Evolutionary conservation across 2,888 invertebrate species (phyloP).

Genomic region (Drosophila algonquin): DNA sequence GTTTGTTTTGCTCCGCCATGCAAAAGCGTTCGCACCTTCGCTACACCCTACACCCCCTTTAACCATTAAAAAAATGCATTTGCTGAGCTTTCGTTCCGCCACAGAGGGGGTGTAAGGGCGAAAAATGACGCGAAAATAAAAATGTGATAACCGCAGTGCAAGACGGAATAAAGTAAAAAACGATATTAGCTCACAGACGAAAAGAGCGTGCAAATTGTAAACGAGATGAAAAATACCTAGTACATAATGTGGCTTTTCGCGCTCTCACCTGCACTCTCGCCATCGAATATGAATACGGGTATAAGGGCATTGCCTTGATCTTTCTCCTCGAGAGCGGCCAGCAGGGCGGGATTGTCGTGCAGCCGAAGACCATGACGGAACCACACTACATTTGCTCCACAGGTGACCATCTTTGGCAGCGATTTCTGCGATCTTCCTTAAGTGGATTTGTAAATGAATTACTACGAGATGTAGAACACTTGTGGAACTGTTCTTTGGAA

Average conservation of each 20-base stretch:
- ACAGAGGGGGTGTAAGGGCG: neutral
- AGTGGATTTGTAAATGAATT: too few relatives aligned
- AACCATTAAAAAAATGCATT: neutral
- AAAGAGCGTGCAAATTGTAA: conserved; percentile 33
- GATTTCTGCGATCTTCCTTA: neutral
- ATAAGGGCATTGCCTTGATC: conserved; percentile 84
- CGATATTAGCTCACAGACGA: conserved; percentile 41
- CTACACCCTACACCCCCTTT: neutral
- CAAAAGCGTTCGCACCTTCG: conserved; percentile 34
- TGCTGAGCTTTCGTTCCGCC: neutral
- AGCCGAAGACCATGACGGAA: conserved; percentile 89
- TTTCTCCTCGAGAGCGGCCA: conserved; percentile 84
- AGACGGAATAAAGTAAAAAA: conserved; percentile 20
- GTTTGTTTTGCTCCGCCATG: conserved; percentile 39
- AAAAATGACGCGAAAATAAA: conserved; percentile 2
- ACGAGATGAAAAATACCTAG: neutral
- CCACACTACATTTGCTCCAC: conserved; percentile 86
- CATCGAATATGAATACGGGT: conserved; percentile 90
- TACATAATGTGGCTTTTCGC: conserved; percentile 1
- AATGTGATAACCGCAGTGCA: conserved; percentile 41
- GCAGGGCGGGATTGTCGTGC: conserved; percentile 89
- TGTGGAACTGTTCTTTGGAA: neutral
- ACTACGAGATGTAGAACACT: neutral
- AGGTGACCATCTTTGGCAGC: conserved; percentile 40
- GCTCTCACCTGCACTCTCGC: conserved; percentile 88